Base-by-base conservation (phyloP, 2,888 invertebrate species). In the Cataglyphis cursor region DNA sequence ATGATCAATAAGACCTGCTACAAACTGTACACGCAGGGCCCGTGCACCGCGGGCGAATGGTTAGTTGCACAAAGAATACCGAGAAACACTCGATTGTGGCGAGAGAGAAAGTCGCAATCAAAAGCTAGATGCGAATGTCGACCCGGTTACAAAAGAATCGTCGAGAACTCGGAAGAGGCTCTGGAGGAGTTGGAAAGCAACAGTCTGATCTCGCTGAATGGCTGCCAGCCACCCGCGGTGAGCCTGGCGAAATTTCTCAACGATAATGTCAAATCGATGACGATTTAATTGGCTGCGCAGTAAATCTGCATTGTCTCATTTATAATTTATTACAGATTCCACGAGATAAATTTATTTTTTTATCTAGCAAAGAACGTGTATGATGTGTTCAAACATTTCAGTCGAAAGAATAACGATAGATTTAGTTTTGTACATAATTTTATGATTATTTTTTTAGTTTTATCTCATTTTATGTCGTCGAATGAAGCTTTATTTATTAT, bases 1-100 rank as follows among this genome's bases (percentile, higher is more conserved):
- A 95, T 96, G 6, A 96, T 96, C 90, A 96, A 97, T 85, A 96
- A 96, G 15, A 96, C 96, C n/a, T 98, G 98, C 93, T 96, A 97
- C 93, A 97, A 97, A 89, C 95, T 98, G 24, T 97, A 98, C 93
- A 96, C 97, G 0, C 97, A 97, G 89, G 98, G 98, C 0, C 98
- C 98, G 0, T 98, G 98, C 90, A 95, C 96, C 0, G 96, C 96
- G 0, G 97, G 97, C 0, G 96, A 97, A 88, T 97, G 97, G 97
- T 91, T 97, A 57, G 96, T 96, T 35, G 96, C 97, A 0, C 95
- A 95, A 31, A 95, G 97, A 87, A 93, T 93, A 41, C 89, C 93
- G 2, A 94, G 93, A 85, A 91, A 91, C 31, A 90, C 87, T 35
- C 72, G 44, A 0, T 82, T 92, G 21, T 94, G 95, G 93, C 87